Evolutionary conservation across 2,888 invertebrate species (phyloP).

Genomic region (Uloborus plumipes): DNA sequence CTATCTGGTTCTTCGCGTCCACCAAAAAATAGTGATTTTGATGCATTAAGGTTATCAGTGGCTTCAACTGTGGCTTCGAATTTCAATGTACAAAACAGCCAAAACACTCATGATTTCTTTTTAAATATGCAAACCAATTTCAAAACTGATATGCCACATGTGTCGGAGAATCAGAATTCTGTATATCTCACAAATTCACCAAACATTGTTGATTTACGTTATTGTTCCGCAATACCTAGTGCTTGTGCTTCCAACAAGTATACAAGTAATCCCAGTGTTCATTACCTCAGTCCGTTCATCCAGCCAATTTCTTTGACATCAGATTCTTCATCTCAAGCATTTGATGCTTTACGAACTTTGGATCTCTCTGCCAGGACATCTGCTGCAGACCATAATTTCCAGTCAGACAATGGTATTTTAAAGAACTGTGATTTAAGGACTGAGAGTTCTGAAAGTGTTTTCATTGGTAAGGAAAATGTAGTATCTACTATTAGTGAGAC

Average conservation of each 20-base stretch:
- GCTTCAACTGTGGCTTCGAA: constrained; percentile 33
- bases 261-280: constrained; percentile 28
- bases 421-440: too few relatives aligned
- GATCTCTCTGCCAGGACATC: constrained; percentile 32
- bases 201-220: constrained; percentile 41
- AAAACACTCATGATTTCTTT: constrained; percentile 18
- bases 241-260: constrained; percentile 49
- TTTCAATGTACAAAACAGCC: constrained; percentile 13
- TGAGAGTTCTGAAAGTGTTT: too few relatives aligned
- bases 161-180: constrained; percentile 28
- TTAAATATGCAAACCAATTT: constrained; percentile 28
- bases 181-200: constrained; percentile 20
- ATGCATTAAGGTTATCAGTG: constrained; percentile 45
- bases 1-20: constrained; percentile 21
- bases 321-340: constrained; percentile 42
- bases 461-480: too few relatives aligned
- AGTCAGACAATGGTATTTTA: constrained; percentile 1
- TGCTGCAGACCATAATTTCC: constrained; percentile 12
- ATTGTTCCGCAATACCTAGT: constrained; percentile 26
- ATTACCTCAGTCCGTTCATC: constrained; percentile 35
- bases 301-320: constrained; percentile 19
- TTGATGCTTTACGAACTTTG: constrained; percentile 46
- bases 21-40: constrained; percentile 52
- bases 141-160: constrained; percentile 32
- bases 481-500: too few relatives aligned